A percentile compares a stretch with the other conserved stretches of the same genome.
phyloP scores from a whole-genome alignment of 2,888 invertebrate genomes.

The Nebria salina region DNA sequence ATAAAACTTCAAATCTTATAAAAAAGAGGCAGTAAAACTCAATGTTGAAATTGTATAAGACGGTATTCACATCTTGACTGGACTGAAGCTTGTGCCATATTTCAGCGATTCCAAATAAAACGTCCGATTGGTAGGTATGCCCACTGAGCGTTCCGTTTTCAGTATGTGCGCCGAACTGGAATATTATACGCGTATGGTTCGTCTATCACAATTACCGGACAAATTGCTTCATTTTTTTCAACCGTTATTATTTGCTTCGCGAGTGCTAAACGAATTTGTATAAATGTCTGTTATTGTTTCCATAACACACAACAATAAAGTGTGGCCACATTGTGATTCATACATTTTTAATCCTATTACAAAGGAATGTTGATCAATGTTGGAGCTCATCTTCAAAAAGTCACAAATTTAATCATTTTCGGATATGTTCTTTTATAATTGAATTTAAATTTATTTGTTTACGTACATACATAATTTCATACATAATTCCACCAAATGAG shows the following conservation, averaged over 20 bases:
- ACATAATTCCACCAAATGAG: too few species aligned
- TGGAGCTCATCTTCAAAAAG: too few species aligned
- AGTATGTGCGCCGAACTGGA: neutral
- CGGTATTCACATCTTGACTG: neutral
- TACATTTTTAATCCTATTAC: too few species aligned
- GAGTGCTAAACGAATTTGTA: neutral
- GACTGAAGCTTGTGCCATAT: neutral
- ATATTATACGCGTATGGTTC: neutral
- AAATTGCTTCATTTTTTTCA: slow-evolving; percentile 39
- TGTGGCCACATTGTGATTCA: neutral
- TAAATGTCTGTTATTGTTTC: neutral
- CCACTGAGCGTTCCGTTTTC: neutral
- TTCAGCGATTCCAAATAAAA: neutral
- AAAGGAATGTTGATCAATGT: too few species aligned
- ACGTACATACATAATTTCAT: too few species aligned
- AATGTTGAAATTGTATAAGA: neutral
- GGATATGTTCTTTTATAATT: too few species aligned
- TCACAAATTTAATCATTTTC: too few species aligned
- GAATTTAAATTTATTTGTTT: too few species aligned
- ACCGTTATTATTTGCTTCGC: neutral
- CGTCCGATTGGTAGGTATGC: neutral
- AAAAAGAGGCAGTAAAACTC: neutral
- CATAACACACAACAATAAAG: neutral
- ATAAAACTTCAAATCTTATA: neutral
- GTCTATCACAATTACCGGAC: slow-evolving; percentile 40